Evolutionary conservation across 2,797 vertebrate genomes (phyloP).

Genomic region (Peromyscus attwateri): DNA sequence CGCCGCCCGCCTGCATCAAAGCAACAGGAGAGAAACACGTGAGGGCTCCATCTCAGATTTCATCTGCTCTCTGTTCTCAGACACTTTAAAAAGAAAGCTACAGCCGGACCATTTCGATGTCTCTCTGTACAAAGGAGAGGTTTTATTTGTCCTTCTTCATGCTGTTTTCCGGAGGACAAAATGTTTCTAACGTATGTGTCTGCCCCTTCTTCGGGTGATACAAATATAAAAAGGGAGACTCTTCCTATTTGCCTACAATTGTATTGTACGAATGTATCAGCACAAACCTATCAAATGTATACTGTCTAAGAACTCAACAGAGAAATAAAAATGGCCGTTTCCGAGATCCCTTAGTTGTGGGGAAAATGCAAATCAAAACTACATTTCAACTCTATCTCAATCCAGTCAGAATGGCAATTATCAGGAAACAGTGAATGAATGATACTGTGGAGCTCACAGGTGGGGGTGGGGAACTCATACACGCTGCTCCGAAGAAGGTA

Average conservation of each 20-base stretch:
- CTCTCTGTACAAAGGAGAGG: slow-evolving; percentile 92
- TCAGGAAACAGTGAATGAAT: neutral
- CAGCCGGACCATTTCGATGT: slow-evolving; percentile 98
- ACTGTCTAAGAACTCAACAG: neutral
- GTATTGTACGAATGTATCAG: slow-evolving; percentile 73
- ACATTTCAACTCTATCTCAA: neutral
- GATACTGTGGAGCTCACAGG: neutral
- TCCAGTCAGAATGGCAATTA: neutral
- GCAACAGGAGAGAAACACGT: slow-evolving; percentile 91
- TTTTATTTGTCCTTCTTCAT: slow-evolving; percentile 78
- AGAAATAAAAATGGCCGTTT: neutral
- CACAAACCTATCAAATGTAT: neutral
- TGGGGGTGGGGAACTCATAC: neutral
- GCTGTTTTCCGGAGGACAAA: slow-evolving; percentile 72
- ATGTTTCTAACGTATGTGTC: slow-evolving; percentile 83
- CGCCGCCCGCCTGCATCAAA: slow-evolving; percentile 93
- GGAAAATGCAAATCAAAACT: neutral
- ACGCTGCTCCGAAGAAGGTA: too few species aligned
- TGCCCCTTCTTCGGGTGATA: slow-evolving; percentile 82
- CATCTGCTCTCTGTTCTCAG: slow-evolving; percentile 88
- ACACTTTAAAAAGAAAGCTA: slow-evolving; percentile 92
- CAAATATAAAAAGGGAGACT: slow-evolving; percentile 81
- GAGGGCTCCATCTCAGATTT: slow-evolving; percentile 83
- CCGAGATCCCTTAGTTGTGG: neutral
- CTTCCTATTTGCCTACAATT: slow-evolving; percentile 76